These are phyloP conservation scores for Sesia bembeciformis DNA, from an alignment of 2,888 invertebrate species.

Conservation along the genomic window DNA sequence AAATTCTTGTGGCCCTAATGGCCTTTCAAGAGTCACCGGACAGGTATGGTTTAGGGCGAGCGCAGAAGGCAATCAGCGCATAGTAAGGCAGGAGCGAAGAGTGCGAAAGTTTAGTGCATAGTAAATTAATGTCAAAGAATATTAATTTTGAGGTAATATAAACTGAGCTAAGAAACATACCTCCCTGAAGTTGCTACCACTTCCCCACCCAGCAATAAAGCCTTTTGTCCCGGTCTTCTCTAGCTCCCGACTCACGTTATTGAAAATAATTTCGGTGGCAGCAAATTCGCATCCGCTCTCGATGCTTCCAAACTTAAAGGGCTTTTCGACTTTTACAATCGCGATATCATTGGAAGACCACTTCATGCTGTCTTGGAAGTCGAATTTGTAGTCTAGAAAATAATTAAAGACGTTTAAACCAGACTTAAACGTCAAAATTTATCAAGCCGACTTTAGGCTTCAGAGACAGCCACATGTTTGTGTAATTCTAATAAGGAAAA, in stretches of 20 bases:
- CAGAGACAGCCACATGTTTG: no score
- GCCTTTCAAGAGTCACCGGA: no score
- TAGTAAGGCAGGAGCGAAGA: no score
- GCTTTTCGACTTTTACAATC: slow-evolving; percentile 56
- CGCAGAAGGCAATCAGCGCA: no score
- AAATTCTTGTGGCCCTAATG: no score
- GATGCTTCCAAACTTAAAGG: slow-evolving; percentile 48
- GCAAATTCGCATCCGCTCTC: slow-evolving; percentile 56
- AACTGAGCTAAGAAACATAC: slow-evolving; percentile 17
- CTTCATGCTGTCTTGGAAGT: slow-evolving; percentile 65
- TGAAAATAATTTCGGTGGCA: slow-evolving; percentile 39
- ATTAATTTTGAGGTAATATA: no score
- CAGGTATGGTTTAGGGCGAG: no score
- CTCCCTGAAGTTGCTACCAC: slow-evolving; percentile 59
- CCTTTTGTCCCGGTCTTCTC: slow-evolving; percentile 61
- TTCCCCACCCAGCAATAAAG: slow-evolving; percentile 63
- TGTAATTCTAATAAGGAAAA: no score
- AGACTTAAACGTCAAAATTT: no score
- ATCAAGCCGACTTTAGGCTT: no score
- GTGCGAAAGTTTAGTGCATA: no score
- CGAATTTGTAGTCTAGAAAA: slow-evolving; percentile 58
- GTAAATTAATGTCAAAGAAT: no score
- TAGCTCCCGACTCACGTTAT: slow-evolving; percentile 54
- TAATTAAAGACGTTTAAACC: neutral
- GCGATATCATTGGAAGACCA: slow-evolving; percentile 68